Evolutionary conservation across 1,140 invertebrate species (phyloP).

Genomic region (Drosophila orosa): DNA sequence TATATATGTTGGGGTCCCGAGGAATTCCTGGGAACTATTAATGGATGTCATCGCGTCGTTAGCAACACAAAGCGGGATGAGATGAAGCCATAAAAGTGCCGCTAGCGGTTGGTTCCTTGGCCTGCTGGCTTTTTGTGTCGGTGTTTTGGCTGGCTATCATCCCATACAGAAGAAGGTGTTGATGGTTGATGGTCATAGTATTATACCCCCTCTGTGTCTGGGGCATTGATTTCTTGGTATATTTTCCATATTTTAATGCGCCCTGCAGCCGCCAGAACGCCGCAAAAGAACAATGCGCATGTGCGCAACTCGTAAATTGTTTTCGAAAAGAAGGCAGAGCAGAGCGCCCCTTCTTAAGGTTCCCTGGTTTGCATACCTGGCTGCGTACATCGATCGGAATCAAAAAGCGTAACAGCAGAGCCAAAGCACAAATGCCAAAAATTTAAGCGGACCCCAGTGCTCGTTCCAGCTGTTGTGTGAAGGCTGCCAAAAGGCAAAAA

Average conservation of each 20-base stretch:
- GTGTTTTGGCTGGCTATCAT: slow-evolving; percentile 15
- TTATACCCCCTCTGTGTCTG: slow-evolving; percentile 1
- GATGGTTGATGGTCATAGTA: slow-evolving; percentile 63
- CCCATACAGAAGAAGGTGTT: slow-evolving; percentile 68
- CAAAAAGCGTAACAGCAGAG: slow-evolving; percentile 77
- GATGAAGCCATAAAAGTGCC: slow-evolving; percentile 77
- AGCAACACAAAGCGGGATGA: slow-evolving; percentile 16
- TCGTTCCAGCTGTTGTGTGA: slow-evolving; percentile 72
- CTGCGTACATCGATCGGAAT: slow-evolving; percentile 74
- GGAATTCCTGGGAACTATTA: slow-evolving; percentile 13
- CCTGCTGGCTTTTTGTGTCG: slow-evolving; percentile 55
- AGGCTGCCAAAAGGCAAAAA: slow-evolving; percentile 33
- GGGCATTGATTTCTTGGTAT: slow-evolving; percentile 54
- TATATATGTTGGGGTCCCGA: slow-evolving; percentile 15
- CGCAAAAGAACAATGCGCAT: slow-evolving; percentile 69
- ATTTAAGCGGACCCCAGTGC: slow-evolving; percentile 60
- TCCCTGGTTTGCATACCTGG: slow-evolving; percentile 62
- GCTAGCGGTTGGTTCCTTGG: slow-evolving; percentile 60
- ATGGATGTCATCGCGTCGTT: slow-evolving; percentile 37
- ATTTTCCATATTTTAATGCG: slow-evolving; percentile 21
- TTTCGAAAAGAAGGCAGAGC: slow-evolving; percentile 13
- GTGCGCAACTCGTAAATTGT: slow-evolving; percentile 71
- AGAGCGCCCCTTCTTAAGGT: slow-evolving; percentile 1
- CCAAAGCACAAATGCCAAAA: slow-evolving; percentile 74
- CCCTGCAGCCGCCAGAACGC: slow-evolving; percentile 23